Conservation (phyloP, 92 coral and sea anemone species). For the Ricordea florida region DNA sequence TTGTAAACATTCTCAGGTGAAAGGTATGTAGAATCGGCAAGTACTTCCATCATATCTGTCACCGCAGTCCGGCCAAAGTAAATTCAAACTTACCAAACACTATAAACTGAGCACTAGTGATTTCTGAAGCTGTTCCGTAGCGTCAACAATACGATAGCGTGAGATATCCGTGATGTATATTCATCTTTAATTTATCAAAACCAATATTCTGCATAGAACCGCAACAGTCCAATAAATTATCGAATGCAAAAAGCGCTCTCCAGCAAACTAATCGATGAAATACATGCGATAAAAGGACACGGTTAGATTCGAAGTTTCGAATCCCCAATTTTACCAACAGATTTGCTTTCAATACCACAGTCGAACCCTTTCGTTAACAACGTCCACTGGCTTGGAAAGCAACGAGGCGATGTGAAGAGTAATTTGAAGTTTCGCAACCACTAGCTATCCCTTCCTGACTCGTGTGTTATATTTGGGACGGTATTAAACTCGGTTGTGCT, state of each 20-base stretch:
- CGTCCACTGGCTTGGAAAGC: too few relatives aligned
- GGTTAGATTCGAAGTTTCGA: too few relatives aligned
- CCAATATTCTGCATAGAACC: conserved; percentile 42
- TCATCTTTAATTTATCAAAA: conserved; percentile 28
- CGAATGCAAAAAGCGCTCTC: neutral
- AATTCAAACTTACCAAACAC: neutral
- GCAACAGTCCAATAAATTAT: conserved; percentile 6
- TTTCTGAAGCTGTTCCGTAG: too few relatives aligned
- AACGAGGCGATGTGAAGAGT: too few relatives aligned
- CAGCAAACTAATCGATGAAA: too few relatives aligned
- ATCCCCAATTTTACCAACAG: neutral
- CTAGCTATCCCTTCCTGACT: too few relatives aligned
- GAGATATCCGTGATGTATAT: neutral
- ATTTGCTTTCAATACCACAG: conserved; percentile 4
- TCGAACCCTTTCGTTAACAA: neutral
- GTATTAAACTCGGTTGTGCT: too few relatives aligned
- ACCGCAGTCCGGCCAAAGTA: too few relatives aligned
- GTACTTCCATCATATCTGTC: conserved; percentile 16
- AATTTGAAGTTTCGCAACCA: too few relatives aligned
- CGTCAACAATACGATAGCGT: conserved; percentile 16
- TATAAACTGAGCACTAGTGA: too few relatives aligned
- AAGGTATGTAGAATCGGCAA: conserved; percentile 43
- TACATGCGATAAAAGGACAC: too few relatives aligned
- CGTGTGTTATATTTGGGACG: too few relatives aligned
- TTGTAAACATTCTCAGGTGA: conserved; percentile 37